Conservation (phyloP, 2,113 vertebrate species). For the Gymnobelideus leadbeateri region DNA sequence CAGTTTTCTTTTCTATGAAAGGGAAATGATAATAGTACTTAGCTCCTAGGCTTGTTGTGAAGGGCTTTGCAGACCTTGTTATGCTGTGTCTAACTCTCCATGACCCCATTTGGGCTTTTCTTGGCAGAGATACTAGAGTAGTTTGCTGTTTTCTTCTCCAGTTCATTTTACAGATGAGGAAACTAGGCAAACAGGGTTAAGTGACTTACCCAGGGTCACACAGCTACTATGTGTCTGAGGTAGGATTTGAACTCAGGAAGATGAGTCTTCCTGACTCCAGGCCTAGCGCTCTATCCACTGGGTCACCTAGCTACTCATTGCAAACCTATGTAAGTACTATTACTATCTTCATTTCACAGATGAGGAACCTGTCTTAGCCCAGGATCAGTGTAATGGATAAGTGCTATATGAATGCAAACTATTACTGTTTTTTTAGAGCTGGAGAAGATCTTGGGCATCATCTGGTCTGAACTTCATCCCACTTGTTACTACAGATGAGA, state of each 20-base stretch:
- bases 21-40: background rate
- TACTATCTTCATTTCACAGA: background rate
- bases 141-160: too few species aligned
- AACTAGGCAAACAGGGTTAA: too few species aligned
- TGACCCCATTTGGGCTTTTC: too few species aligned
- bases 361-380: background rate
- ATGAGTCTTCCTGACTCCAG: background rate
- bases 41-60: background rate
- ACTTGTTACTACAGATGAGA: background rate
- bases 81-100: too few species aligned
- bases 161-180: too few species aligned
- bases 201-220: too few species aligned
- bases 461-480: background rate
- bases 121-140: too few species aligned
- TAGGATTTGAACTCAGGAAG: background rate
- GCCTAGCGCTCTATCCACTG: too few species aligned
- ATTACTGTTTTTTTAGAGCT: background rate
- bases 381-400: background rate
- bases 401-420: background rate
- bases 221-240: background rate
- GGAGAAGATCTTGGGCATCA: background rate
- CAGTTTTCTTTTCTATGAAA: background rate
- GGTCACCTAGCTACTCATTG: background rate
- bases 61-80: background rate
- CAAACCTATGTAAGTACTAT: background rate